Evolutionary conservation across 1,140 invertebrate species (phyloP), one percentile per base, ranked within the genome.

Genomic region (Caerostris darwini): DNA sequence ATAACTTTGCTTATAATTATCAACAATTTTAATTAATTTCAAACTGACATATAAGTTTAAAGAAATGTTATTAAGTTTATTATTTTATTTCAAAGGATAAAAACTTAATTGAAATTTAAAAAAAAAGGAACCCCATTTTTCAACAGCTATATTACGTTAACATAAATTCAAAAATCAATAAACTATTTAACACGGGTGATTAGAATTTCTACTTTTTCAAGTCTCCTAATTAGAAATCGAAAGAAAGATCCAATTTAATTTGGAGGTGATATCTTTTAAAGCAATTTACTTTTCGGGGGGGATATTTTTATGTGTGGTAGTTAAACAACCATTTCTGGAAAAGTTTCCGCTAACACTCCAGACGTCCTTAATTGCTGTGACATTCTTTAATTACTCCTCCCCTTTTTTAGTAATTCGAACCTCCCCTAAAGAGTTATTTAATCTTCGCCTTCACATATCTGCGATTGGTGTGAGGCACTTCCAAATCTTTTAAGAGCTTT

Each of bases 361-460:
- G 71, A 53, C 50, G 34, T 53, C 34, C 71, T 77, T 77, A 77
- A 77, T 77, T 77, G 53, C 50, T 77, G 50, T 77, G 71, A 77
- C 71, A 77, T 77, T 50, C 71, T 34, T 50, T 77, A 77, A 77
- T 77, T 53, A 77, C 50, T 53, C 67, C 34, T 6, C 3, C 5
- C 8, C 53, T 50, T 77, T 71, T 77, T 34, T 53, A 8, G 71
- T 12, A 53, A 77, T 53, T 77, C 53, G 71, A 77, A 50, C 50
- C 34, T 5, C 3, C 19, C 50, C 7, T 53, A 12, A 34, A 10
- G 71, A 77, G 34, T 77, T 12, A 77, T 50, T 77, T 34, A 12
- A 77, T 53, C 71, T 50, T 77, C 5, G 4, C 14, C 61, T 14
- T n/a, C 5, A 12, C 12, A 53, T 34, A 50, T 77, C 34, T 34